Evolutionary conservation across 2,113 vertebrate genomes (phyloP).

Genomic region (Brachyhypopomus occidentalis): DNA sequence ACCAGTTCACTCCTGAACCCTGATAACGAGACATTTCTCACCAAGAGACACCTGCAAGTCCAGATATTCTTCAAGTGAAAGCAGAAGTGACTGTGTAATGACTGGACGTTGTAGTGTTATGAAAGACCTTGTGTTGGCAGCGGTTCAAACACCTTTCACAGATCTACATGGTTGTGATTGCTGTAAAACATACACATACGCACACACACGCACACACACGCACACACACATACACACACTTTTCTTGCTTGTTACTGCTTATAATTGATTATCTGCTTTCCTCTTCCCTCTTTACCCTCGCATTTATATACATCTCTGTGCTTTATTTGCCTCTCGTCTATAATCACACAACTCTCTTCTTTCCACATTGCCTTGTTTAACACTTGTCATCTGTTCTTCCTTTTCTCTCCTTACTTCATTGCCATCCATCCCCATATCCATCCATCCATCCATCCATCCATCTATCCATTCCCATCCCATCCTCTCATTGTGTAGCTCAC

Average conservation of each 20-base stretch:
- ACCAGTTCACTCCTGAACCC: no score
- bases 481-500: slow-evolving; percentile 75
- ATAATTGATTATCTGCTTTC: slow-evolving; percentile 30
- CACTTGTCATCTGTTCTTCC: neutral
- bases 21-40: no score
- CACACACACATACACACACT: neutral
- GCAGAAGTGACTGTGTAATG: no score
- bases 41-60: no score
- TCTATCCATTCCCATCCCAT: slow-evolving; percentile 23
- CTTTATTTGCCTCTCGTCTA: neutral
- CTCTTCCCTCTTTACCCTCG: neutral
- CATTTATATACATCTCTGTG: slow-evolving; percentile 12
- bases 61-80: no score
- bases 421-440: neutral
- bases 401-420: slow-evolving; percentile 14
- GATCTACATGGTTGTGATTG: no score
- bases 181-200: no score
- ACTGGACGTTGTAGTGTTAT: no score
- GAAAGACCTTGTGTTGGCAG: no score
- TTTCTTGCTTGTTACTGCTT: slow-evolving; percentile 8
- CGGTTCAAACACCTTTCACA: no score
- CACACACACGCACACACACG: neutral
- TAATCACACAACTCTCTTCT: neutral
- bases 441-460: neutral
- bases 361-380: neutral